Percentiles rank a stretch among this genome's conserved stretches.
Conservation (phyloP, 2,113 vertebrate genomes). For the Asarcornis scutulata region DNA sequence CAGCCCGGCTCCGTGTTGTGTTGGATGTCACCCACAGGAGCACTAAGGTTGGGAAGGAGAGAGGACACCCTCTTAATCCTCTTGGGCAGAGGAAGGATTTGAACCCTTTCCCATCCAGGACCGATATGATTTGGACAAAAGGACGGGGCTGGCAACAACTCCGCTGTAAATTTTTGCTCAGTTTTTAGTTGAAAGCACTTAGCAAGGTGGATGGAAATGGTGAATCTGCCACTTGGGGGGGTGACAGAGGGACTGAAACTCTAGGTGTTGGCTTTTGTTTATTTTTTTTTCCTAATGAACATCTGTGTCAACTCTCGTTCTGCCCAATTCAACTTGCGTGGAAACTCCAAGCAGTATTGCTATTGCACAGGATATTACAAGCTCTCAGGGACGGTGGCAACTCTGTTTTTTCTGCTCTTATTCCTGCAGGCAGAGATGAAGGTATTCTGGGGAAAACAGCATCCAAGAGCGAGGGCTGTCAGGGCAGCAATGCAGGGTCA, state of each 20-base stretch:
- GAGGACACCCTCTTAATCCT: background rate
- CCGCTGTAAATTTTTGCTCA: background rate
- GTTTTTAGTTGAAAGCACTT: background rate
- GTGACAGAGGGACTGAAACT: background rate
- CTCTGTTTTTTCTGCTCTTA: background rate
- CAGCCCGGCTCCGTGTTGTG: fast-evolving
- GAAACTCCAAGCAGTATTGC: background rate
- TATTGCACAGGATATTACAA: background rate
- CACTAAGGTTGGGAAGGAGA: background rate
- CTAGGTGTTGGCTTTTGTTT: background rate
- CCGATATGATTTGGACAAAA: background rate
- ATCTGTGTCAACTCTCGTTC: background rate
- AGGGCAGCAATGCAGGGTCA: background rate
- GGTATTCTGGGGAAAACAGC: background rate
- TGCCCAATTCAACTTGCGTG: background rate
- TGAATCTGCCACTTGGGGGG: fast-evolving
- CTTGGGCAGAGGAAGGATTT: background rate
- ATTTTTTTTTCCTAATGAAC: background rate
- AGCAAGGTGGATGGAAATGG: background rate
- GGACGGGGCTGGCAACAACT: background rate
- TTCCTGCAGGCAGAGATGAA: background rate
- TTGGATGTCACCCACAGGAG: background rate
- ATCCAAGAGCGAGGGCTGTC: background rate
- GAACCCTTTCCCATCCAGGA: fast-evolving
- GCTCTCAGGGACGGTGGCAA: background rate